Percentiles rank a stretch among this genome's conserved stretches.
Evolutionary conservation across 2,797 vertebrate species (phyloP).

Genomic region (Halcyon leucocephala): DNA sequence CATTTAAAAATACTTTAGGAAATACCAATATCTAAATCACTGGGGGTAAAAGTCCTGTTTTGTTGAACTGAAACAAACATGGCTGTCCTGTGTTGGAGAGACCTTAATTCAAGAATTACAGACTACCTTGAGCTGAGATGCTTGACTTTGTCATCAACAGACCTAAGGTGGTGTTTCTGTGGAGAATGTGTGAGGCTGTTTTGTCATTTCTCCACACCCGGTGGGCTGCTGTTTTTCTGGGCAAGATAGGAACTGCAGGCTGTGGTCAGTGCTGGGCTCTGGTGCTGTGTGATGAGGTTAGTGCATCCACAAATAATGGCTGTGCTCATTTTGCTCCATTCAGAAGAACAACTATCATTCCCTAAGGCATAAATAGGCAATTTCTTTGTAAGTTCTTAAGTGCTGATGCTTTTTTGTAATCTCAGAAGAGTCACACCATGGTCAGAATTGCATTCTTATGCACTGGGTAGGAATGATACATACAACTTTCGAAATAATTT

Average conservation of each 20-base stretch:
- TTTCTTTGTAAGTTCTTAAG: background rate
- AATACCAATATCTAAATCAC: background rate
- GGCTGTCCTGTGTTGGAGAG: background rate
- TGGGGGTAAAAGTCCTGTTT: background rate
- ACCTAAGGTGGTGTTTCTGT: background rate
- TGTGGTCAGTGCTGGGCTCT: background rate
- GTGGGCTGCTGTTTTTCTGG: background rate
- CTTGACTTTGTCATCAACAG: background rate
- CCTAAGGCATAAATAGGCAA: background rate
- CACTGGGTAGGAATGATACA: background rate
- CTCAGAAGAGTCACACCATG: background rate
- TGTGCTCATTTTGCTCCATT: background rate
- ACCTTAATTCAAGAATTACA: background rate
- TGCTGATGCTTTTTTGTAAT: background rate
- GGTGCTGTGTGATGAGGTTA: background rate
- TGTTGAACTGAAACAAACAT: background rate
- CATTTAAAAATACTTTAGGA: background rate
- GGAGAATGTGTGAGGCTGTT: background rate
- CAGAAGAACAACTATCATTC: background rate
- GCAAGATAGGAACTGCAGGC: background rate
- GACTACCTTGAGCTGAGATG: background rate
- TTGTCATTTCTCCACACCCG: background rate
- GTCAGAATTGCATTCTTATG: background rate
- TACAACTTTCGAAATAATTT: background rate
- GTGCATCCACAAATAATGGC: background rate